Conservation (phyloP, 2,888 invertebrate genomes). For the Tubulanus polymorphus region DNA sequence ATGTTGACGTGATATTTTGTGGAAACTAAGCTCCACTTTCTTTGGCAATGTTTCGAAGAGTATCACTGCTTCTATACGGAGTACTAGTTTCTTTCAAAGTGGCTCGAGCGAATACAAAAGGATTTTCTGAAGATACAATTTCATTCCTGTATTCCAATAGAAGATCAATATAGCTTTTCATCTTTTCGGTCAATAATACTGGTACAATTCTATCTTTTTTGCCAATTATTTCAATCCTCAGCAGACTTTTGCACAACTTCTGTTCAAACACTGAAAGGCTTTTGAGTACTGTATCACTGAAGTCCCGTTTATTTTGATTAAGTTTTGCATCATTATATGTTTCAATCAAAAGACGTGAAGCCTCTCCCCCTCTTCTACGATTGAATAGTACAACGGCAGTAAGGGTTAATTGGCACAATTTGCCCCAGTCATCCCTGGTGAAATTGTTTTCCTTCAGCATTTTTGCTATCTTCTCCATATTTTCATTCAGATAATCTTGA, state of each 20-base stretch:
- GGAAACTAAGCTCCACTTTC: constrained; percentile 10
- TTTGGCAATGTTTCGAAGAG: constrained; percentile 9
- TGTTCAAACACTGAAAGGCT: constrained; percentile 7
- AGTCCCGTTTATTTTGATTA: neutral
- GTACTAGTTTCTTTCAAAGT: neutral
- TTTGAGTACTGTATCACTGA: neutral
- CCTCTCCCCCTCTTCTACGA: constrained; percentile 9
- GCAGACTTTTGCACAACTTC: constrained; percentile 6
- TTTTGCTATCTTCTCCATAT: neutral
- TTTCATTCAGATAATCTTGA: constrained; percentile 3
- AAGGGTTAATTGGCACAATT: constrained; percentile 12
- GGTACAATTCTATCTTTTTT: constrained; percentile 9
- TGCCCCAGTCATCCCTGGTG: neutral
- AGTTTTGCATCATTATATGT: neutral
- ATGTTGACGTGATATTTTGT: constrained; percentile 16
- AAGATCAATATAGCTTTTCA: constrained; percentile 4
- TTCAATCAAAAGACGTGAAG: constrained; percentile 4
- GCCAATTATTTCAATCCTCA: constrained; percentile 9
- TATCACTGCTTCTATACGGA: constrained; percentile 16
- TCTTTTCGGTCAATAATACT: constrained; percentile 3
- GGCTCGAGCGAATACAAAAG: constrained; percentile 7
- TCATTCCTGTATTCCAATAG: neutral
- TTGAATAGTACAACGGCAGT: constrained; percentile 20
- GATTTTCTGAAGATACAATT: constrained; percentile 4
- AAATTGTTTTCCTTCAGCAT: constrained; percentile 3